A percentile compares a stretch with the other conserved stretches of the same genome.
These are phyloP conservation scores for Scaptomyza tumidula DNA, from an alignment of 2,888 invertebrate species.

Conservation along the genomic window DNA sequence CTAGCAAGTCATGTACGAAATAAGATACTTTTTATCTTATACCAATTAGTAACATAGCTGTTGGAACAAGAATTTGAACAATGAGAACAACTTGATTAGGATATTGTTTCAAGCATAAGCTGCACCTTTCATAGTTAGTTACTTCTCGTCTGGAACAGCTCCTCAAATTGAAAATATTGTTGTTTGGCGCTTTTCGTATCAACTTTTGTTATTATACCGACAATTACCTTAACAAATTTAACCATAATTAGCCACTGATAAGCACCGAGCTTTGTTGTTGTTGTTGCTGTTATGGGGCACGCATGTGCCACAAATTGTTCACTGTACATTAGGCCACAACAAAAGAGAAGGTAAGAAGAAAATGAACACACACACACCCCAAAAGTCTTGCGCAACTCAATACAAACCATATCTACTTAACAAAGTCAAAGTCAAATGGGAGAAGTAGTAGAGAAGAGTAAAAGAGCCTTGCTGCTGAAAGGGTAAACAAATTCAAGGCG, in stretches of 20 bases:
- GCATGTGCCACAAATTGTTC: slow-evolving; percentile 63
- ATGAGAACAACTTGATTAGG: not conserved
- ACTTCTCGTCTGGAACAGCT: too few species aligned
- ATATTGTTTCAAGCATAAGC: not conserved
- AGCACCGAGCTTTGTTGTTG: slow-evolving; percentile 38
- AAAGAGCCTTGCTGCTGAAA: slow-evolving; percentile 48
- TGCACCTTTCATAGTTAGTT: too few species aligned
- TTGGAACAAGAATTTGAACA: not conserved
- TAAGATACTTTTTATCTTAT: not conserved
- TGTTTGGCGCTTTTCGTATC: not conserved
- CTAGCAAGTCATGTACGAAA: not conserved
- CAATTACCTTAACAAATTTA: slow-evolving; percentile 3
- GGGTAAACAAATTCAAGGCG: slow-evolving; percentile 77
- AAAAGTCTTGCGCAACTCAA: slow-evolving; percentile 3
- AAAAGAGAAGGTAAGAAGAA: slow-evolving; percentile 31
- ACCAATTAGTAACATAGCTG: not conserved
- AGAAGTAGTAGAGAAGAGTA: not conserved
- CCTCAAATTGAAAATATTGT: too few species aligned
- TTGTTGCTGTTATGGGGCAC: slow-evolving; percentile 43
- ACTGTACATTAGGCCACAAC: slow-evolving; percentile 60
- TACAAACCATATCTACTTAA: slow-evolving; percentile 6
- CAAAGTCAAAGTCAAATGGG: slow-evolving; percentile 53
- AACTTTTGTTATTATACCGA: not conserved
- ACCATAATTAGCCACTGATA: slow-evolving; percentile 57
- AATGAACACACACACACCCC: not conserved